Conservation (phyloP, 2,113 vertebrate genomes). For the Strigops habroptila region DNA sequence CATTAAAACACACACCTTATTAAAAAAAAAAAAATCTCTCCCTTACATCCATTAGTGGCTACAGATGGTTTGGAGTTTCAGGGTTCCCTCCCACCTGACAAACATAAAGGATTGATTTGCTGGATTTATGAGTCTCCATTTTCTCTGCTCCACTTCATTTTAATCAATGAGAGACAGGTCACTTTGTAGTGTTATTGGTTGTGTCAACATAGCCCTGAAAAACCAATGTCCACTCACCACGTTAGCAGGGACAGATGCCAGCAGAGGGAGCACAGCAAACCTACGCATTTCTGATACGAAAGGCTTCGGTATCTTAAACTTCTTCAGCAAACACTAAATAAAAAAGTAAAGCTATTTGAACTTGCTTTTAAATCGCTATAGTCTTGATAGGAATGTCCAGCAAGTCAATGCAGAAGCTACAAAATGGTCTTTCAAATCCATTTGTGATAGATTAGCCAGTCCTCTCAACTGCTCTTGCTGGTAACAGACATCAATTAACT, state of each 20-base stretch:
- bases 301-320: not conserved
- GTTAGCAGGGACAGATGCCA: not conserved
- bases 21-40: not conserved
- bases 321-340: not conserved
- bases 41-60: not conserved
- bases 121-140: not conserved
- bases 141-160: not conserved
- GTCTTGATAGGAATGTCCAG: not conserved
- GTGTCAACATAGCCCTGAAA: not conserved
- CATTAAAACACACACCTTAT: fast-evolving
- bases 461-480: not conserved
- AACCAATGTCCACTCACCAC: not conserved
- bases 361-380: not conserved
- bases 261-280: not conserved
- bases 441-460: not conserved
- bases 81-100: not conserved
- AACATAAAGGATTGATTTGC: not conserved
- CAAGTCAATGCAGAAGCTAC: not conserved
- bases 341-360: not conserved
- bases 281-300: fast-evolving
- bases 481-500: constrained; percentile 15
- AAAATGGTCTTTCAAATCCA: not conserved
- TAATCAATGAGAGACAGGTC: not conserved
- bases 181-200: not conserved
- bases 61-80: not conserved